Evolutionary conservation across 2,797 vertebrate species (phyloP), one percentile per base, ranked within the genome.

Genomic region (Thamnophis elegans): DNA sequence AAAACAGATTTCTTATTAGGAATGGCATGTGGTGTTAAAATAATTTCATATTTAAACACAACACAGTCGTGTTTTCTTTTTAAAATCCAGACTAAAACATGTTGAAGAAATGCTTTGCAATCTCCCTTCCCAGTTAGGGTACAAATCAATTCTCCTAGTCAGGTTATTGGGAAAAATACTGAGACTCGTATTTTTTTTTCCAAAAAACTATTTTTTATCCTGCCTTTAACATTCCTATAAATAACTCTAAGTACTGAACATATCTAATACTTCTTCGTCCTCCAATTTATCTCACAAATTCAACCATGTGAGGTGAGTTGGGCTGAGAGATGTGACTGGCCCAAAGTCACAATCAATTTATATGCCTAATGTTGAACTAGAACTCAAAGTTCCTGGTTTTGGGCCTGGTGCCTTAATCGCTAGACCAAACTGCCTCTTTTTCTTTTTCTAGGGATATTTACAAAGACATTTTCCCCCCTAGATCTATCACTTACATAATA

Each of bases 11-110:
- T 85, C 9, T 58, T 20, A 59, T 6, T 53, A 58, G 89, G 91
- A 55, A 0, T 0, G 78, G 25, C 0, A 7, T 20, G 54, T 9
- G 53, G 51, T 11, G 53, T 53, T 87, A 11, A 89, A 82, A 51
- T 82, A 51, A 54, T 89, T 42, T 87, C 54, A 25, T 26, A 32
- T 87, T 87, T 32, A 87, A 47, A 94, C 94, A 89, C 92, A 94
- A 94, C 68, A 32, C 6, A 59, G 92, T 89, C 1, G 20, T 59
- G 60, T 20, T 88, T 73, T 82, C 22, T 53, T 16, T 14, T 5
- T 54, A 16, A 60, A n/a, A 54, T 86, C 25, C 53, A 59, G 60
- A 55, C 89, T 92, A 94, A 78, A 85, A 87, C 28, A 51, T 90
- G 90, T 90, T 85, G 25, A 85, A 5, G 11, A 32, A 82, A 28